Percentiles rank a stretch among this genome's conserved stretches.
These are phyloP conservation scores for Arge pagana DNA, from an alignment of 2,888 invertebrate genomes.

Conservation along the genomic window DNA sequence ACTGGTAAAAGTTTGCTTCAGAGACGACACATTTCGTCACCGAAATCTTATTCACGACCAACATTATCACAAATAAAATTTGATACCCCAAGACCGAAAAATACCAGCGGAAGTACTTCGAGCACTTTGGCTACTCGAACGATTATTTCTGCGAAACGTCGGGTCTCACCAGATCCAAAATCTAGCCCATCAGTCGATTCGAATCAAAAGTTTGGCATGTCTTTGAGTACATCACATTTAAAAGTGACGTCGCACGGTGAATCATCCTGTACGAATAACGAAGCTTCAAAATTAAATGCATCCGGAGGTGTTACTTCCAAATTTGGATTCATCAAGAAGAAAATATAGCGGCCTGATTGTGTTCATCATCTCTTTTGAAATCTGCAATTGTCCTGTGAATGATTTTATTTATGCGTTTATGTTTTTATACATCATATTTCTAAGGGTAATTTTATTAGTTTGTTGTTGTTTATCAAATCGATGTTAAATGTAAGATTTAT, in stretches of 20 bases:
- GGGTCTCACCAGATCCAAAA: constrained; percentile 21
- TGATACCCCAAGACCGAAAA: constrained; percentile 15
- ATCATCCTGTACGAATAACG: background rate
- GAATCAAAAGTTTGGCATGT: constrained; percentile 1
- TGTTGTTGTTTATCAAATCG: too few relatives aligned
- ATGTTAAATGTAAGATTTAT: too few relatives aligned
- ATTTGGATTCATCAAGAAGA: constrained; percentile 17
- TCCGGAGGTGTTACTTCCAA: constrained; percentile 6
- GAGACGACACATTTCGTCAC: background rate
- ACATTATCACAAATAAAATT: background rate
- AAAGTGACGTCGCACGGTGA: background rate
- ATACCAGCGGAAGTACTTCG: background rate
- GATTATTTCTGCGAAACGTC: constrained; percentile 16
- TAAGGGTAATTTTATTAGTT: too few relatives aligned
- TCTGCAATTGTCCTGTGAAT: too few relatives aligned
- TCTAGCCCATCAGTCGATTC: background rate
- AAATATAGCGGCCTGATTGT: background rate
- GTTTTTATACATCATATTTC: too few relatives aligned
- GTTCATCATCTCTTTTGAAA: too few relatives aligned
- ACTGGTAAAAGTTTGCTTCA: constrained; percentile 7
- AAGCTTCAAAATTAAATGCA: background rate
- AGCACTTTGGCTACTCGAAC: constrained; percentile 3
- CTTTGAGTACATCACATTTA: constrained; percentile 4
- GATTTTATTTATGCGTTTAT: too few relatives aligned
- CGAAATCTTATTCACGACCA: too few relatives aligned